phyloP scores from a whole-genome alignment of 2,113 vertebrate genomes.

The Embiotoca jacksoni region DNA sequence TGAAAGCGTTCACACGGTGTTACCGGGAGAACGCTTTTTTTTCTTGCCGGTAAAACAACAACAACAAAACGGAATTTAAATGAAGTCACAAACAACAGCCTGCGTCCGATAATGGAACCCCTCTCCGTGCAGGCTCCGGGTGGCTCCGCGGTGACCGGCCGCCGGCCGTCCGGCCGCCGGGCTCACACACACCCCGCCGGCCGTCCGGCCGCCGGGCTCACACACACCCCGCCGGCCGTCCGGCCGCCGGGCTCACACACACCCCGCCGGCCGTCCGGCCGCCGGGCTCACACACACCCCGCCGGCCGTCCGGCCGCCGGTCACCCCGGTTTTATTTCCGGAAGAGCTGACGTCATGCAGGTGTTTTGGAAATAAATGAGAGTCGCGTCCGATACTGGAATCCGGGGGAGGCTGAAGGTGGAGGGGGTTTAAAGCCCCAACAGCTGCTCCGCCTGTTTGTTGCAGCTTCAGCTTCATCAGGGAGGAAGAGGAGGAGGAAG shows the following conservation, averaged over 20 bases:
- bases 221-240: not conserved
- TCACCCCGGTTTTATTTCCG: too few relatives aligned
- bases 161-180: not conserved
- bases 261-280: not conserved
- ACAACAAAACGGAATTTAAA: not conserved
- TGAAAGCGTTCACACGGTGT: too few relatives aligned
- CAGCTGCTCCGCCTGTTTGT: not conserved
- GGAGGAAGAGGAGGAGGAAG: too few relatives aligned
- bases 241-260: constrained; percentile 9
- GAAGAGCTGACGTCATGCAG: too few relatives aligned
- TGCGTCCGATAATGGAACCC: constrained; percentile 58
- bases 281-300: constrained; percentile 3
- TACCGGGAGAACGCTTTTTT: too few relatives aligned
- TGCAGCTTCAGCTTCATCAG: too few relatives aligned
- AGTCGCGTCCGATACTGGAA: constrained; percentile 59
- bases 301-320: too few relatives aligned
- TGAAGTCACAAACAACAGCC: not conserved
- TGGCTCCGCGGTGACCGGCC: not conserved
- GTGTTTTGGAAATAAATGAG: accelerated
- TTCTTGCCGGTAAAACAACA: too few relatives aligned
- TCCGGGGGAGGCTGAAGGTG: accelerated
- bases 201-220: not conserved
- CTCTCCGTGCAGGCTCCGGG: too few relatives aligned
- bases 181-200: not conserved
- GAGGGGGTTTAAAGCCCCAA: not conserved